Evolutionary conservation across 2,113 vertebrate genomes (phyloP), one percentile per base, ranked within the genome.

Genomic region (Siniperca chuatsi): DNA sequence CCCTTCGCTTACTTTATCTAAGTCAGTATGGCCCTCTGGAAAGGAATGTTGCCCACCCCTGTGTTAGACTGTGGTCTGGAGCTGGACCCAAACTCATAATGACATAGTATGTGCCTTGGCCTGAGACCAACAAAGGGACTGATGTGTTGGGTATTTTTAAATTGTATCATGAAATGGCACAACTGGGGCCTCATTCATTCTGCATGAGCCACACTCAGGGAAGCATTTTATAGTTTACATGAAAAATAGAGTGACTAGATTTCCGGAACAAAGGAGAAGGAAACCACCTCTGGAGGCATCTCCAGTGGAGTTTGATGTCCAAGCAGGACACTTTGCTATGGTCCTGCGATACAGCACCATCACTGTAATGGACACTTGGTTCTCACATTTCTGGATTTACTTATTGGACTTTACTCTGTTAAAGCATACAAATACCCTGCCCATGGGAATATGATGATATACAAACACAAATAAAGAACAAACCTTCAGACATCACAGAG

Each of bases 91-190:
- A 67, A 87, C 64, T 69, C 65, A 4, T 78, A 78, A 79, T 68
- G 84, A 89, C 84, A 81, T 87, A 73, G 44, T 84, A 74, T 71
- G 69, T 48, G 83, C 40, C 71, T 84, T 0, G 75, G 80, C 79
- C 67, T 0, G 0, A 61, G 66, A 83, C 86, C 29, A 29, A 67
- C 76, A 68, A 66, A 75, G 81, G 66, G 64, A 62, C 83, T 33
- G 2, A 62, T 60, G 78, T 64, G 58, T 81, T 79, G 65, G 75
- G 11, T 72, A 35, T 80, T 89, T 90, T 81, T 82, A 87, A 89
- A 86, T 81, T 83, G 74, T 74, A 89, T 89, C 74, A 15, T 78
- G n/a, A 55, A 76, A 82, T 84, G 78, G 81, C 76, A 81, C 75
- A 61, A 77, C 9, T 81, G 81, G 79, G 82, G 46, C 78, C 61